Evolutionary conservation across 35 echinoderm and acorn worm species (phyloP).

Genomic region (Stichopus chloronotus): DNA sequence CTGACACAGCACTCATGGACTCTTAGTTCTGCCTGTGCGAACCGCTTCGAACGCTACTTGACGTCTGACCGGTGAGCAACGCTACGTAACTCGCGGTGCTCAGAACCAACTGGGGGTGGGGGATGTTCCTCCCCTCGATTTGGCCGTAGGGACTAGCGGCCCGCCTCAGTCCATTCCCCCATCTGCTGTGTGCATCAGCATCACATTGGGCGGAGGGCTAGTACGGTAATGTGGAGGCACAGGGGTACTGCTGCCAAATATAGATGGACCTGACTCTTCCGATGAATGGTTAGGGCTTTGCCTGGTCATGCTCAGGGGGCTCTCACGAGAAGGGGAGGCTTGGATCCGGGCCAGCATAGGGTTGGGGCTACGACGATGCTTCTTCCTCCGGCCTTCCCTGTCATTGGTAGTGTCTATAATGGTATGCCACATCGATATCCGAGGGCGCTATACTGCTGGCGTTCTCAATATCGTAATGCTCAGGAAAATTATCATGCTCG

Average conservation of each 20-base stretch:
- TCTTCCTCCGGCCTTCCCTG: constrained; percentile 73
- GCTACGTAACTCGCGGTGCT: constrained; percentile 89
- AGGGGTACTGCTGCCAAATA: constrained; percentile 39
- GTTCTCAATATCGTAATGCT: constrained; percentile 98
- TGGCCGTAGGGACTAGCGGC: constrained; percentile 67
- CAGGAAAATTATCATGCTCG: constrained; percentile 47
- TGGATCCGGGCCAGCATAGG: constrained; percentile 79
- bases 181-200: constrained; percentile 39
- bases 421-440: constrained; percentile 95
- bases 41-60: constrained; percentile 78
- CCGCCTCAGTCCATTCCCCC: constrained; percentile 52
- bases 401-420: constrained; percentile 96
- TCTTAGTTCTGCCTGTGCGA: constrained; percentile 63
- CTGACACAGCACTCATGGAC: constrained; percentile 49
- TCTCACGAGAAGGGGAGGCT: constrained; percentile 62
- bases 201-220: constrained; percentile 49
- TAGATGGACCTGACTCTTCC: constrained; percentile 43
- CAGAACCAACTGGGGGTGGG: constrained; percentile 72
- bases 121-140: constrained; percentile 40
- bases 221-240: constrained; percentile 17
- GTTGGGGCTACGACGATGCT: constrained; percentile 78
- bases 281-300: constrained; percentile 68
- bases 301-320: constrained; percentile 70
- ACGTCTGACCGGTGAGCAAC: constrained; percentile 72
- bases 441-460: constrained; percentile 98